A percentile compares a stretch with the other conserved stretches of the same genome.
Conservation (phyloP, 2,113 vertebrate species). For the Anser brachyrhynchus region DNA sequence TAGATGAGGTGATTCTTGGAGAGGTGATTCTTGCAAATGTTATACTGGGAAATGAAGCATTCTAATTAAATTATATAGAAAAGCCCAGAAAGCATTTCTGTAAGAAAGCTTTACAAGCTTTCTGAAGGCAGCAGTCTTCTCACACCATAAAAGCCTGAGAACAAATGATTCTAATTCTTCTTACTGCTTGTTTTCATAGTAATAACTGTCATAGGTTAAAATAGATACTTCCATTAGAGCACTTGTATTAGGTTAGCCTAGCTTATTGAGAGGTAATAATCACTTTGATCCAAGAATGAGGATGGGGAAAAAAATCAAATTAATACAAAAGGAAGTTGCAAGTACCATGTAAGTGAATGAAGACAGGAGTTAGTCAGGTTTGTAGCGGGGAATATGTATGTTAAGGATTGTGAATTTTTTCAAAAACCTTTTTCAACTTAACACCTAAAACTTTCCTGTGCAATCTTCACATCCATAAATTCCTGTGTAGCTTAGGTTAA, state of each 20-base stretch:
- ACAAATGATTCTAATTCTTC: conserved; percentile 35
- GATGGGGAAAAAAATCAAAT: neutral
- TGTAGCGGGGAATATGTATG: neutral
- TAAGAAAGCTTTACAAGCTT: neutral
- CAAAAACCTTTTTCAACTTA: neutral
- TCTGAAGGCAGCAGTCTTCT: neutral
- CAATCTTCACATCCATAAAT: neutral
- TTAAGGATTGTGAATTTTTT: neutral
- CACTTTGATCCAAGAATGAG: neutral
- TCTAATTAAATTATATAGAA: neutral
- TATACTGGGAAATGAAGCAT: neutral
- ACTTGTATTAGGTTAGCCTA: conserved; percentile 4
- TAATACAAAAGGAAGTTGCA: neutral
- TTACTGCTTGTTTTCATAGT: conserved; percentile 15
- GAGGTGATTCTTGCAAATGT: neutral
- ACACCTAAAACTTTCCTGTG: neutral
- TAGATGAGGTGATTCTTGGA: neutral
- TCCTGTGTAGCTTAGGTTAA: neutral
- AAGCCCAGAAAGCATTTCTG: neutral
- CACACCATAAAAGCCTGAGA: neutral
- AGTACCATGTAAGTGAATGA: neutral
- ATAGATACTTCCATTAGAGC: conserved; percentile 18
- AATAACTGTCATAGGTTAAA: conserved; percentile 41
- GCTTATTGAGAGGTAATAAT: neutral
- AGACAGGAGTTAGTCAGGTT: neutral